Conservation (phyloP, 2,797 vertebrate species). For the Coranthus polyacanthus region DNA sequence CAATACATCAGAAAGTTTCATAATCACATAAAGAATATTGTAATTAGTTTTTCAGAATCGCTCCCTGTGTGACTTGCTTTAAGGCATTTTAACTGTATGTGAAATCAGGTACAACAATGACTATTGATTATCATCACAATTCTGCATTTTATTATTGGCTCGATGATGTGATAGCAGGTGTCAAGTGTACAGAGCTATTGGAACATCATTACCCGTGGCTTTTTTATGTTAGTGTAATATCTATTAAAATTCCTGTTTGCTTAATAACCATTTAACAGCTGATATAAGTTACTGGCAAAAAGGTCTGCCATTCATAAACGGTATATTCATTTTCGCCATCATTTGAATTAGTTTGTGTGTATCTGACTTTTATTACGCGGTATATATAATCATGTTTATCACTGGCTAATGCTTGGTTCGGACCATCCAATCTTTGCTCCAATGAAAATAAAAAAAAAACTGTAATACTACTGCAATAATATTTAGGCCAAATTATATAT, state of each 20-base stretch:
- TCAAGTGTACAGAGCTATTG: conserved; percentile 30
- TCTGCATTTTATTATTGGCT: conserved; percentile 40
- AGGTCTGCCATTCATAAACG: neutral
- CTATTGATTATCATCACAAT: conserved; percentile 56
- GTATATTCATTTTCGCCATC: neutral
- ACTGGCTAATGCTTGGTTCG: too few relatives aligned
- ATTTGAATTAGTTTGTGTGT: neutral
- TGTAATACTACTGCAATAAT: too few relatives aligned
- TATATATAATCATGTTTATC: neutral
- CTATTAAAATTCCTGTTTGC: conserved; percentile 17
- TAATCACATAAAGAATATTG: conserved; percentile 66
- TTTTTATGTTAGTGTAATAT: conserved; percentile 6
- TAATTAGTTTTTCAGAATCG: conserved; percentile 53
- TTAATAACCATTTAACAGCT: conserved; percentile 29
- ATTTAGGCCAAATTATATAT: too few relatives aligned
- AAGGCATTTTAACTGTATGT: conserved; percentile 47
- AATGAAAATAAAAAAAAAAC: too few relatives aligned
- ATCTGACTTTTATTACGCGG: too few relatives aligned
- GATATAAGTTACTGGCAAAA: neutral
- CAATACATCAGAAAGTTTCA: conserved; percentile 59
- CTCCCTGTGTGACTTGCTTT: conserved; percentile 42
- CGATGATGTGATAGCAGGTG: conserved; percentile 14
- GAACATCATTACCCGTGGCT: conserved; percentile 36
- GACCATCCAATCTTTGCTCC: too few relatives aligned
- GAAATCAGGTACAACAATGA: conserved; percentile 57